Evolutionary conservation across 2,888 invertebrate genomes (phyloP).

Genomic region (Lumbricus terrestris): DNA sequence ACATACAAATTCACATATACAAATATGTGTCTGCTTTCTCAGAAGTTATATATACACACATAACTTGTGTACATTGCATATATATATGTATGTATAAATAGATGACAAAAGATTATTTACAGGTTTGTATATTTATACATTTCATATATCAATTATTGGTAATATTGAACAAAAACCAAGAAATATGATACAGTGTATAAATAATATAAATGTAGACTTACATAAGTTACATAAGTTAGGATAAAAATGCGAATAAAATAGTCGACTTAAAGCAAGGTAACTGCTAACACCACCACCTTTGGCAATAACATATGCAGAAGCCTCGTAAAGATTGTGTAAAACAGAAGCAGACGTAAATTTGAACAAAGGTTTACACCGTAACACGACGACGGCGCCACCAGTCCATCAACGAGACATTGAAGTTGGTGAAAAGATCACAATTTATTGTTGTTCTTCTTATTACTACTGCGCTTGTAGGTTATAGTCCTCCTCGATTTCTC

Average conservation of each 20-base stretch:
- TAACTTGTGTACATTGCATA: not conserved
- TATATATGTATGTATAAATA: constrained; percentile 17
- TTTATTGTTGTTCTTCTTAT: not conserved
- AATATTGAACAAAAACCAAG: not conserved
- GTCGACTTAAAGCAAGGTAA: not conserved
- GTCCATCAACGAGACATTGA: not conserved
- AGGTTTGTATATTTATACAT: constrained; percentile 17
- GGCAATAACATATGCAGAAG: constrained; percentile 3
- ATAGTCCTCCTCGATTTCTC: not conserved
- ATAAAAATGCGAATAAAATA: constrained; percentile 3
- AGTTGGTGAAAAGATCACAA: not conserved
- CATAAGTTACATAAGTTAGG: not conserved
- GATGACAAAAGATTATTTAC: not conserved
- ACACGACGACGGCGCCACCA: too few species aligned
- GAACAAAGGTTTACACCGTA: constrained; percentile 3
- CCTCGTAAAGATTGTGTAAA: not conserved
- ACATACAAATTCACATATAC: not conserved
- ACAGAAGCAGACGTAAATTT: not conserved
- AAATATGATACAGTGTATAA: not conserved
- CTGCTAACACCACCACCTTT: not conserved
- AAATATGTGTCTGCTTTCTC: not conserved
- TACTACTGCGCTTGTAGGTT: not conserved
- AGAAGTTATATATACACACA: not conserved
- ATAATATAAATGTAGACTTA: not conserved
- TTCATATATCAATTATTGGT: not conserved